Evolutionary conservation across 2,888 invertebrate species (phyloP).

Genomic region (Eustalomyia histrio): DNA sequence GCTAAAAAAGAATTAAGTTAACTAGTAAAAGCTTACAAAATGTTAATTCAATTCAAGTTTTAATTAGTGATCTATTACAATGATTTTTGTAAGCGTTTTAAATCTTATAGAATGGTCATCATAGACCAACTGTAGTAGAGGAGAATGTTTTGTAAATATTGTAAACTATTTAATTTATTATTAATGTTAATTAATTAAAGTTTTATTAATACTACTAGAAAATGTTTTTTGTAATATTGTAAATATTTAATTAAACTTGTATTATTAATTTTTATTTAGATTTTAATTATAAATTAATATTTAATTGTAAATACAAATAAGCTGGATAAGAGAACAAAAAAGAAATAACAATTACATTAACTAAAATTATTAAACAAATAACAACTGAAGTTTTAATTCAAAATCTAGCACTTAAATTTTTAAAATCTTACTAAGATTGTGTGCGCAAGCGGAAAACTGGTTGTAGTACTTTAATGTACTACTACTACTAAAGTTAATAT

Average conservation of each 20-base stretch:
- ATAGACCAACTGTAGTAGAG: background rate
- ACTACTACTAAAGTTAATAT: too few species aligned
- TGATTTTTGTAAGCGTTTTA: background rate
- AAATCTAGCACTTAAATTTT: too few species aligned
- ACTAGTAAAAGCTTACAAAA: too few species aligned
- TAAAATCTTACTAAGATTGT: too few species aligned
- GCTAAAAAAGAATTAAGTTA: background rate
- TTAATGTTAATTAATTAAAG: background rate
- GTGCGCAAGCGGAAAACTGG: too few species aligned
- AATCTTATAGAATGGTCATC: background rate
- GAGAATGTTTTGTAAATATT: background rate
- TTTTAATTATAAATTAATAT: background rate
- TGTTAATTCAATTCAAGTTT: too few species aligned
- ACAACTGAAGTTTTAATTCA: background rate
- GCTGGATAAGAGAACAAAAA: background rate
- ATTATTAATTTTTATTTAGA: conserved; percentile 7
- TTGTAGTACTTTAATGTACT: too few species aligned
- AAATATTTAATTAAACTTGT: conserved; percentile 2
- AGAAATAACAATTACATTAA: background rate
- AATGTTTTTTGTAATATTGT: conserved; percentile 4
- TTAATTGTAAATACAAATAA: background rate
- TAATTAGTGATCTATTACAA: too few species aligned
- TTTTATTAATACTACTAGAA: conserved; percentile 4
- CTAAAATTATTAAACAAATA: background rate
- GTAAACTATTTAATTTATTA: conserved; percentile 1